These are phyloP conservation scores for Trissonchulus sp. DNA, from an alignment of 2,888 invertebrate species.

Conservation along the genomic window DNA sequence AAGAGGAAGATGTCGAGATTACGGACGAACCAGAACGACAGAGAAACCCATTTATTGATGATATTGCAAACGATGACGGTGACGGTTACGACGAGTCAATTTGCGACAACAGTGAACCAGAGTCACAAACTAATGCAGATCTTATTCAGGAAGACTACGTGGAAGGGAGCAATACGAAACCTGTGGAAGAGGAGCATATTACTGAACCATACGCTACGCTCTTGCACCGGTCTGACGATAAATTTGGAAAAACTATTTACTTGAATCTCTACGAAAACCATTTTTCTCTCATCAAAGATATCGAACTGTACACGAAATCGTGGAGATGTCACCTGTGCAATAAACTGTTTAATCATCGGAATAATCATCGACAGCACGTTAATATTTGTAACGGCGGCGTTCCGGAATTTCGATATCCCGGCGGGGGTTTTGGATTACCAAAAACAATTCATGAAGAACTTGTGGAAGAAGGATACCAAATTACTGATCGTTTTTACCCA, in stretches of 20 bases:
- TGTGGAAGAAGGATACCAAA: slow-evolving; percentile 7
- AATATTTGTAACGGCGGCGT: background rate
- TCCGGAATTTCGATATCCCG: too few species aligned
- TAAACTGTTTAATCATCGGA: background rate
- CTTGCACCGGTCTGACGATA: too few species aligned
- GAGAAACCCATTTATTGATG: background rate
- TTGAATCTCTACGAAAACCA: too few species aligned
- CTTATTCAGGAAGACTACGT: background rate
- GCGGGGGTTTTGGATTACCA: too few species aligned
- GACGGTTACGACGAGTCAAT: background rate
- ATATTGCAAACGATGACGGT: slow-evolving; percentile 9
- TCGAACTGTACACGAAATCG: too few species aligned
- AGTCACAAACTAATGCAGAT: background rate
- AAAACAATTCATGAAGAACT: too few species aligned
- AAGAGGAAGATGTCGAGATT: too few species aligned
- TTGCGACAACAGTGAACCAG: background rate
- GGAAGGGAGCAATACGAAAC: too few species aligned
- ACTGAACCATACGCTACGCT: too few species aligned
- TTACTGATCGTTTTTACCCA: background rate
- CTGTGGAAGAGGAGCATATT: too few species aligned
- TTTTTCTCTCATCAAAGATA: too few species aligned
- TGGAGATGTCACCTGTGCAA: background rate
- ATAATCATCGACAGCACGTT: background rate
- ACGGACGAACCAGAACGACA: background rate
- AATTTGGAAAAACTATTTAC: too few species aligned